These are phyloP conservation scores for Acrossocheilus wenchowensis DNA, from an alignment of 2,797 vertebrate genomes.

Conservation along the genomic window DNA sequence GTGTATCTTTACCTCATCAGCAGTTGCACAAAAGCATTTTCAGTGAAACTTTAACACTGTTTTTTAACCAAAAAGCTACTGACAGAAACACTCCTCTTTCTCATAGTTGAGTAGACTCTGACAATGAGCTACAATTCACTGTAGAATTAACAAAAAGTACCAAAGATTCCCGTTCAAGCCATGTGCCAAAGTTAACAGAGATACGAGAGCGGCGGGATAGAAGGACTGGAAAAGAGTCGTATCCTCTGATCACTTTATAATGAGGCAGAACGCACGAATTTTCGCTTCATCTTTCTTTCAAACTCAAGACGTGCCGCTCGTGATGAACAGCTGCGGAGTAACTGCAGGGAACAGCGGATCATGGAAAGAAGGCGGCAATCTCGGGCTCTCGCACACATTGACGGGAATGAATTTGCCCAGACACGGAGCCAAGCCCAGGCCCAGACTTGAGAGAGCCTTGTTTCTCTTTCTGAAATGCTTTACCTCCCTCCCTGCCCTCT, in stretches of 20 bases:
- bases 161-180: constrained; percentile 2
- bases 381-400: constrained; percentile 53
- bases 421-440: constrained; percentile 74
- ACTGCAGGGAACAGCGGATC: constrained; percentile 56
- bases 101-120: not conserved
- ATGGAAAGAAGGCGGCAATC: constrained; percentile 69
- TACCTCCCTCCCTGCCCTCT: constrained; percentile 52
- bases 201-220: constrained; percentile 1
- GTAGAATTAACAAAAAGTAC: constrained; percentile 30
- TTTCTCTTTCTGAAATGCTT: constrained; percentile 61
- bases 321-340: constrained; percentile 9
- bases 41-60: not conserved
- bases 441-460: constrained; percentile 75
- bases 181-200: constrained; percentile 32
- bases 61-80: not conserved
- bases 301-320: not conserved
- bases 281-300: not conserved
- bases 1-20: not conserved
- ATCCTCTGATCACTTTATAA: constrained; percentile 20
- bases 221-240: not conserved
- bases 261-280: not conserved
- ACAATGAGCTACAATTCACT: not conserved
- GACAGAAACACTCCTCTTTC: not conserved
- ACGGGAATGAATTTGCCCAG: constrained; percentile 81
- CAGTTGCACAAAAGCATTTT: not conserved